Percentiles rank a stretch among this genome's conserved stretches.
phyloP scores from a whole-genome alignment of 2,888 invertebrate species.

The Phoronis australis region DNA sequence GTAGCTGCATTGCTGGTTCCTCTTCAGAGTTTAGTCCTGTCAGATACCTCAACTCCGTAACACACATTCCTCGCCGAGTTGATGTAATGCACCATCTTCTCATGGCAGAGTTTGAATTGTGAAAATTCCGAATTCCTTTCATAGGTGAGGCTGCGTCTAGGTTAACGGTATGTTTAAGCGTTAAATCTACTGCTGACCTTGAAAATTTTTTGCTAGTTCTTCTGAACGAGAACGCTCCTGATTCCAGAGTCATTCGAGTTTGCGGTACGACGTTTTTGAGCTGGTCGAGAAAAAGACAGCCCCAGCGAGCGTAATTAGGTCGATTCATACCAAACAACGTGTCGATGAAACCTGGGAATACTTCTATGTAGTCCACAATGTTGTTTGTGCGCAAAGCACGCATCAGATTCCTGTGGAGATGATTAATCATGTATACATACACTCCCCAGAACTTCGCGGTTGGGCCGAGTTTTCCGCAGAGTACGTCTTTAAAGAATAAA shows the following conservation, averaged over 20 bases:
- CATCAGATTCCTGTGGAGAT: not conserved
- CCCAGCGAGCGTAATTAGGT: constrained; percentile 10
- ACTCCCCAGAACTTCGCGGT: constrained; percentile 10
- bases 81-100: no score
- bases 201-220: constrained; percentile 7
- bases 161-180: no score
- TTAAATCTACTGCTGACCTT: no score
- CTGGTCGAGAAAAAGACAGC: constrained; percentile 6
- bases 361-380: constrained; percentile 4
- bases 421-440: no score
- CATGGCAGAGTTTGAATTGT: constrained; percentile 4
- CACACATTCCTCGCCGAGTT: no score
- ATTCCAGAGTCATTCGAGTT: constrained; percentile 4
- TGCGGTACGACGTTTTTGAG: no score
- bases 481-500: constrained; percentile 2
- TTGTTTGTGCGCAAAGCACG: constrained; percentile 5
- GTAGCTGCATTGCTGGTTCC: no score
- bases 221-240: constrained; percentile 11
- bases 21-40: constrained; percentile 2
- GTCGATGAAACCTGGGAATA: constrained; percentile 3
- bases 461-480: constrained; percentile 3
- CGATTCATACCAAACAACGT: constrained; percentile 10
- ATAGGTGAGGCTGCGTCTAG: no score
- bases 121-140: no score
- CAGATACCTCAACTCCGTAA: no score